These are phyloP conservation scores for Crepidodera aurea DNA, from an alignment of 2,888 invertebrate genomes.

Conservation along the genomic window DNA sequence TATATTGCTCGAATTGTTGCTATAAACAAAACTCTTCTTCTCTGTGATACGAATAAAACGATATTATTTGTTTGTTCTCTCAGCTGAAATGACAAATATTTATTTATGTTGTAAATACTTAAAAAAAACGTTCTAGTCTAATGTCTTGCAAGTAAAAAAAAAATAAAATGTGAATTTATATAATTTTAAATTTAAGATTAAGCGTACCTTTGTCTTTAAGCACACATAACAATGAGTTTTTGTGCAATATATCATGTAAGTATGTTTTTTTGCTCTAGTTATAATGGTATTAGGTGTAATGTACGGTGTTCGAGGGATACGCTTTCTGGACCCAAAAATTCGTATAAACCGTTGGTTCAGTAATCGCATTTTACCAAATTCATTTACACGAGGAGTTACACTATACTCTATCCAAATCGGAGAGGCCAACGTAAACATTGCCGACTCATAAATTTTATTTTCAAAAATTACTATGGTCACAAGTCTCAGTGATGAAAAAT, in stretches of 20 bases:
- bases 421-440: too few relatives aligned
- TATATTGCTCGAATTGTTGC: slow-evolving; percentile 8
- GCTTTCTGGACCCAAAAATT: slow-evolving; percentile 9
- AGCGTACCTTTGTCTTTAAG: slow-evolving; percentile 36
- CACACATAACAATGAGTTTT: slow-evolving; percentile 34
- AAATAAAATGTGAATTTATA: slow-evolving; percentile 30
- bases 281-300: not conserved
- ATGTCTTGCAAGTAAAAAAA: slow-evolving; percentile 35
- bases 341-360: too few relatives aligned
- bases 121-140: slow-evolving; percentile 50
- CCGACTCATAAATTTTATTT: too few relatives aligned
- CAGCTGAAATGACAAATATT: slow-evolving; percentile 38
- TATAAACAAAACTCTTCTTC: slow-evolving; percentile 22
- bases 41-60: slow-evolving; percentile 28
- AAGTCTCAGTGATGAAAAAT: too few relatives aligned
- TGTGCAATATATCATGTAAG: slow-evolving; percentile 39
- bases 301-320: slow-evolving; percentile 3
- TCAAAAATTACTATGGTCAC: too few relatives aligned
- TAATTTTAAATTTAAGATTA: slow-evolving; percentile 30
- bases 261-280: slow-evolving; percentile 17
- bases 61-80: slow-evolving; percentile 46
- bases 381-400: too few relatives aligned
- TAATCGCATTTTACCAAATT: too few relatives aligned
- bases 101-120: slow-evolving; percentile 47
- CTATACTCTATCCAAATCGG: too few relatives aligned